Conservation (phyloP, 2,888 invertebrate genomes). For the Himalopsyche kuldschensis region DNA sequence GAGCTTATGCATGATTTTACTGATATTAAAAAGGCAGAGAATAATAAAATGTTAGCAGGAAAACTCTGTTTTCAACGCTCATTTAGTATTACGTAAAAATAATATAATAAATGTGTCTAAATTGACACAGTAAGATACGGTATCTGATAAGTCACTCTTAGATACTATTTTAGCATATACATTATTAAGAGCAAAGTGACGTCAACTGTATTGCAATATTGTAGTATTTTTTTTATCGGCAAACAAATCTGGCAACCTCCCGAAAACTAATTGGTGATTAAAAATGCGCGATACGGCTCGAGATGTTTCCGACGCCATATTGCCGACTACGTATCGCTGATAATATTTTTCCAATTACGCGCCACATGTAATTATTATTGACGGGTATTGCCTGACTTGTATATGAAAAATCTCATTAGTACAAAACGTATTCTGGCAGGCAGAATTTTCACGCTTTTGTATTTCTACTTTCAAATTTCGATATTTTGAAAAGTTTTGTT, state of each 20-base stretch:
- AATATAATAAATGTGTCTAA: neutral
- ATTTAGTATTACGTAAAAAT: no score
- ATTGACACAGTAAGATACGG: neutral
- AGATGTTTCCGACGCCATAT: neutral
- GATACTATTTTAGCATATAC: neutral
- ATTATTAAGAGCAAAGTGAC: neutral
- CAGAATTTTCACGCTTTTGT: no score
- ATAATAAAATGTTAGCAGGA: no score
- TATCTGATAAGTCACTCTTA: neutral
- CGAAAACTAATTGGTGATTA: neutral
- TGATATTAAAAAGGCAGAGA: no score
- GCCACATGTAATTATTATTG: neutral
- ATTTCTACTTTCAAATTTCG: no score
- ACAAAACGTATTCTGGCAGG: no score
- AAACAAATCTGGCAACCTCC: neutral
- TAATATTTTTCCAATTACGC: neutral
- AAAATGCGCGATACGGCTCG: neutral
- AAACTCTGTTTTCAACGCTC: no score
- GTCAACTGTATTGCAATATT: neutral
- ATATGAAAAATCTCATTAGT: no score
- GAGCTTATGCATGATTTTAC: no score
- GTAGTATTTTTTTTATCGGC: neutral
- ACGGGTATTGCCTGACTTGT: no score
- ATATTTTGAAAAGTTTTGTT: no score
- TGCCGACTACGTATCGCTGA: neutral